Evolutionary conservation across 53 echinoderm and acorn worm species (phyloP).

Genomic region (Zoroaster sp.): DNA sequence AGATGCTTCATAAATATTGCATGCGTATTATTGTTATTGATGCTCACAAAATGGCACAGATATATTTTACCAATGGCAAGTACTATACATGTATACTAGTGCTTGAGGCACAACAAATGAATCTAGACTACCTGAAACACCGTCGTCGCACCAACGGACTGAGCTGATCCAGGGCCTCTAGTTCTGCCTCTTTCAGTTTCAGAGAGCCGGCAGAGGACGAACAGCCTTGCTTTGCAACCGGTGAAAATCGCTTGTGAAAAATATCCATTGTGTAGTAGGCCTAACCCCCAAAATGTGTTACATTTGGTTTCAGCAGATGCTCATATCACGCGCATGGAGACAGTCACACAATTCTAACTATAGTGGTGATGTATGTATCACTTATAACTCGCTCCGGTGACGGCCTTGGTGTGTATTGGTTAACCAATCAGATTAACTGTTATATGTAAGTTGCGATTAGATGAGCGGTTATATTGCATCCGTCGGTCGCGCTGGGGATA

Average conservation of each 20-base stretch:
- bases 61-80: too few relatives aligned
- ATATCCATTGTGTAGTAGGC: slow-evolving; percentile 13
- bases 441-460: not conserved
- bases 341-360: not conserved
- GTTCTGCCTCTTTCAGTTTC: not conserved
- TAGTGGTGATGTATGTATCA: not conserved
- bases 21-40: too few relatives aligned
- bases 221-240: slow-evolving; percentile 17
- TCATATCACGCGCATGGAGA: not conserved
- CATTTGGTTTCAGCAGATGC: not conserved
- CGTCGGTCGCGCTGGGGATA: not conserved
- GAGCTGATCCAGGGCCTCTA: slow-evolving; percentile 53
- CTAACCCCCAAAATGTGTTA: too few relatives aligned
- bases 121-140: slow-evolving; percentile 58
- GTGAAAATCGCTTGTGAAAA: slow-evolving; percentile 15
- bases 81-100: too few relatives aligned
- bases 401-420: not conserved
- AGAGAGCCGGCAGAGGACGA: slow-evolving; percentile 17
- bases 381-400: not conserved
- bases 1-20: too few relatives aligned
- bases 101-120: too few relatives aligned
- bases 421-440: not conserved
- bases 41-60: too few relatives aligned
- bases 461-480: not conserved
- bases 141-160: slow-evolving; percentile 70